phyloP scores from a whole-genome alignment of 2,888 invertebrate species.

The Metopia argyrocephala region DNA sequence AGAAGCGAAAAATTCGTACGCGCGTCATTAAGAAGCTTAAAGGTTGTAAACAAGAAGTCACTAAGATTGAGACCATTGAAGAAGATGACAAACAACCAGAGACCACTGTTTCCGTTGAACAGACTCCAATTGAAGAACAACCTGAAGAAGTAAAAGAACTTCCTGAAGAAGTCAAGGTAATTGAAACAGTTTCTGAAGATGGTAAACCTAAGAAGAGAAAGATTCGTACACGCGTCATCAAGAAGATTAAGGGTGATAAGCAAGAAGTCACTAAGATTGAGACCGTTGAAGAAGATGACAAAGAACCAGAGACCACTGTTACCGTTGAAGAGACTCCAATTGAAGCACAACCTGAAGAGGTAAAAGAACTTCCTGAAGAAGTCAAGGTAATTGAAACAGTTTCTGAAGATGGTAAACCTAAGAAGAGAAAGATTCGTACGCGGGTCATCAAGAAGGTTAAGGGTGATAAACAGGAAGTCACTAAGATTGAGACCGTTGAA shows the following conservation, averaged over 20 bases:
- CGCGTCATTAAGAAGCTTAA: conserved; percentile 23
- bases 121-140: not conserved
- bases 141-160: conserved; percentile 11
- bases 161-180: conserved; percentile 24
- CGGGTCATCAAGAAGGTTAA: conserved; percentile 68
- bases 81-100: conserved; percentile 16
- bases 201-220: conserved; percentile 32
- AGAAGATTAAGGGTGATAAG: conserved; percentile 35
- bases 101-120: too few species aligned
- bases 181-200: conserved; percentile 37
- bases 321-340: too few species aligned
- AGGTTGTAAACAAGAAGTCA: conserved; percentile 20
- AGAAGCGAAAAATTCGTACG: conserved; percentile 10
- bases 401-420: conserved; percentile 65
- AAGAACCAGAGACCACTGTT: too few species aligned
- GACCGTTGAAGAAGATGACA: conserved; percentile 10
- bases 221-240: conserved; percentile 36
- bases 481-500: conserved; percentile 68
- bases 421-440: conserved; percentile 67
- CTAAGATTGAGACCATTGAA: conserved; percentile 21
- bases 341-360: too few species aligned
- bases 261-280: conserved; percentile 38
- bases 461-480: conserved; percentile 68
- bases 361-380: conserved; percentile 59
- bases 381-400: conserved; percentile 64